phyloP scores from a whole-genome alignment of 2,888 invertebrate genomes.

The Pristionchus japonicus region DNA sequence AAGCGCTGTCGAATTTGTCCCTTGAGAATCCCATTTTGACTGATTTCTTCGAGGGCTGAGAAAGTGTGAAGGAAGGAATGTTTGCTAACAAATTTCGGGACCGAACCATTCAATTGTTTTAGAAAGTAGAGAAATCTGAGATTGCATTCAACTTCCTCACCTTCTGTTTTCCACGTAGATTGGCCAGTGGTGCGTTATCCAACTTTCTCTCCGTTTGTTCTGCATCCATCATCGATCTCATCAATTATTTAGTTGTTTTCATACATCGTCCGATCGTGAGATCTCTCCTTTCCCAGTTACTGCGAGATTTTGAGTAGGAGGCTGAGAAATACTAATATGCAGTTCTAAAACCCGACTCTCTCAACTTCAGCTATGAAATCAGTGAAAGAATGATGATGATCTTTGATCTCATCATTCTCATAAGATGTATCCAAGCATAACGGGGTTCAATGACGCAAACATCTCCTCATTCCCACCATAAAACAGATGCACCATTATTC shows the following conservation, averaged over 20 bases:
- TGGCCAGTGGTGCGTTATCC: not conserved
- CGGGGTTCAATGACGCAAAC: not conserved
- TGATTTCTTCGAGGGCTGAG: not conserved
- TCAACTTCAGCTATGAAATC: too few relatives aligned
- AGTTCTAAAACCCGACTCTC: too few relatives aligned
- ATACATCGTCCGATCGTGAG: not conserved
- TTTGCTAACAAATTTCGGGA: not conserved
- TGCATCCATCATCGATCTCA: not conserved
- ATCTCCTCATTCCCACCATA: not conserved
- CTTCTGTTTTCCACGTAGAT: not conserved
- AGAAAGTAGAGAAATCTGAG: not conserved
- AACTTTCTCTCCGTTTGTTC: not conserved
- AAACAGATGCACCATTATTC: constrained; percentile 13
- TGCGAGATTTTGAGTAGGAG: not conserved
- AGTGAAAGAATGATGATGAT: too few relatives aligned
- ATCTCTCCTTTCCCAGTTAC: not conserved
- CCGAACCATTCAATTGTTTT: not conserved
- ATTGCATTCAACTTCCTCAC: not conserved
- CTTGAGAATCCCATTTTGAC: not conserved
- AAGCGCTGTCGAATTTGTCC: not conserved
- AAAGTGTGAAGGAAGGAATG: not conserved
- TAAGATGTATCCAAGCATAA: not conserved
- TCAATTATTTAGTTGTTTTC: constrained; percentile 10
- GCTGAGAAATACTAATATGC: not conserved
- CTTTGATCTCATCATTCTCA: not conserved